phyloP scores from a whole-genome alignment of 92 coral and sea anemone species.

The Pocillopora grandis region DNA sequence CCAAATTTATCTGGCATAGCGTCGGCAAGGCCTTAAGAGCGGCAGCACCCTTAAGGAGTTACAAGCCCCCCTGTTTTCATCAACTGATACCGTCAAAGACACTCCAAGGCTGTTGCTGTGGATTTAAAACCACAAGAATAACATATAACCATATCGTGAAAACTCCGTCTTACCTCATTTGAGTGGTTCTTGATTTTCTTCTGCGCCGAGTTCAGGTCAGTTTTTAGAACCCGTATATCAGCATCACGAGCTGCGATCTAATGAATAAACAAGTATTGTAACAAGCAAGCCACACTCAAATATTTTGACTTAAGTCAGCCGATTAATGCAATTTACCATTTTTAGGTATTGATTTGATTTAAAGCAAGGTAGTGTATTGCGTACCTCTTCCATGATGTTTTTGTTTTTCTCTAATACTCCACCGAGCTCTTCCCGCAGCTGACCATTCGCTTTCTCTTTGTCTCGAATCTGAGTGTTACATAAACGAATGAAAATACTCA shows the following conservation, averaged over 20 bases:
- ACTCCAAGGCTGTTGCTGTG: no score
- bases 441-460: constrained; percentile 86
- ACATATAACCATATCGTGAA: not conserved
- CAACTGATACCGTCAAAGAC: no score
- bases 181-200: constrained; percentile 92
- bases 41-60: no score
- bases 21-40: no score
- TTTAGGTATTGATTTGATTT: no score
- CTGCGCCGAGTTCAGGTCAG: constrained; percentile 95
- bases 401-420: constrained; percentile 95
- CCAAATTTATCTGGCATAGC: no score
- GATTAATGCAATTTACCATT: no score
- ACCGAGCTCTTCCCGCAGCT: constrained; percentile 91
- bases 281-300: no score
- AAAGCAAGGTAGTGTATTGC: not conserved
- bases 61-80: no score
- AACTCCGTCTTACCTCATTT: constrained; percentile 69
- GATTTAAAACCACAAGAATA: not conserved
- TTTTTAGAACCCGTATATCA: constrained; percentile 83
- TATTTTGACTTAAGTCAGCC: no score
- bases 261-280: not conserved
- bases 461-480: constrained; percentile 72
- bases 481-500: not conserved
- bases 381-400: constrained; percentile 84
- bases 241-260: constrained; percentile 93